Evolutionary conservation across 2,113 vertebrate genomes (phyloP).

Genomic region (Aptenodytes patagonicus): DNA sequence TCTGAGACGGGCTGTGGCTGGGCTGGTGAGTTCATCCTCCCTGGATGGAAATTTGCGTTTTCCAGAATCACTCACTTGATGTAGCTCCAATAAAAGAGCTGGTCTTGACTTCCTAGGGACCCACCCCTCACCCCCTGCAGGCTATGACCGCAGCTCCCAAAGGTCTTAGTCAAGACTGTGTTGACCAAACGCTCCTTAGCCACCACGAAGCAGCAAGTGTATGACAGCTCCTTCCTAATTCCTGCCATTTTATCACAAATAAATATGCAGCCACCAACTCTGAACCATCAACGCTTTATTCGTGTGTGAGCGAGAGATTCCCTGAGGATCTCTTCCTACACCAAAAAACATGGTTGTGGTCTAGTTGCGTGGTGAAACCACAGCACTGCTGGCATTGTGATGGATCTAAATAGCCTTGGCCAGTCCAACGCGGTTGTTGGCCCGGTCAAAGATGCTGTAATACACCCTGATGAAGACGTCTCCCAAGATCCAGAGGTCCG

Average conservation of each 20-base stretch:
- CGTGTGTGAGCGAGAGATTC: rapidly evolving
- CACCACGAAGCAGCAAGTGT: background rate
- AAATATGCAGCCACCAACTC: background rate
- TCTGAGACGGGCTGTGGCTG: background rate
- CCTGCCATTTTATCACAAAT: background rate
- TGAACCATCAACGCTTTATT: background rate
- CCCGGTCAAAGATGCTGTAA: conserved; percentile 73
- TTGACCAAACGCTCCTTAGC: rapidly evolving
- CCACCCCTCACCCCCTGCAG: background rate
- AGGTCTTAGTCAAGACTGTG: rapidly evolving
- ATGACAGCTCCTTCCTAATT: background rate
- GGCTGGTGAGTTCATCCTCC: background rate
- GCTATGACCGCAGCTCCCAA: rapidly evolving
- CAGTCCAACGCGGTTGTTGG: conserved; percentile 65
- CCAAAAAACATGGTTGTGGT: background rate
- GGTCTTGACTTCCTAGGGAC: background rate
- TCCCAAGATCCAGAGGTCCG: conserved; percentile 70
- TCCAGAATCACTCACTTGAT: background rate
- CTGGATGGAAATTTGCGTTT: background rate
- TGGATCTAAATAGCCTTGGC: conserved; percentile 54
- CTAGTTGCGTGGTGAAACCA: background rate
- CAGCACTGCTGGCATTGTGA: rapidly evolving
- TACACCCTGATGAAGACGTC: conserved; percentile 71
- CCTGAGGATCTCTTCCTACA: background rate
- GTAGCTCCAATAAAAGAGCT: background rate